Percentiles rank a stretch among this genome's conserved stretches.
Conservation (phyloP, 1,140 invertebrate species). For the Megathymus violae region DNA sequence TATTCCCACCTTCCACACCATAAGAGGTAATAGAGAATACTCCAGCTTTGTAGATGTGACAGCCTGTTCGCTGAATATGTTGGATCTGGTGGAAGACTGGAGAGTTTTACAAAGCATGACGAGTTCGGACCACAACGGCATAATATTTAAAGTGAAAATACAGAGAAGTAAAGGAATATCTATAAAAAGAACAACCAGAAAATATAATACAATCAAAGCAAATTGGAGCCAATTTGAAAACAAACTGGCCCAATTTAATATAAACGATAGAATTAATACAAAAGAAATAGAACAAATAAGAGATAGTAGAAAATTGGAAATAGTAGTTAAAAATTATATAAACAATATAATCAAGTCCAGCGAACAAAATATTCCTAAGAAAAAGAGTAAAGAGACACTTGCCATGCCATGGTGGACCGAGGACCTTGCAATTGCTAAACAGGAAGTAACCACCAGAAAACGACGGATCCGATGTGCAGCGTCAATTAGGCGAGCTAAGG, state of each 20-base stretch:
- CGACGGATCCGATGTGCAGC: no score
- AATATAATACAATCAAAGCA: neutral
- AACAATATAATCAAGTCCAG: neutral
- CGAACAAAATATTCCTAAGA: no score
- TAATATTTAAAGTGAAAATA: neutral
- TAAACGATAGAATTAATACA: neutral
- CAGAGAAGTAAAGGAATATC: neutral
- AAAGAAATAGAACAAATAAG: neutral
- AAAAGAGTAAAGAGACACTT: no score
- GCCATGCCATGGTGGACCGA: no score
- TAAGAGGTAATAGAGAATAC: neutral
- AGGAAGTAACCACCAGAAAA: no score
- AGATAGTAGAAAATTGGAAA: neutral
- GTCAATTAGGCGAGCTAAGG: no score
- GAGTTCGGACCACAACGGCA: neutral
- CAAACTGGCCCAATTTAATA: neutral
- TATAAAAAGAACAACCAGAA: neutral
- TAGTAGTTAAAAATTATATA: neutral
- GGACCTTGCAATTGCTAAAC: no score
- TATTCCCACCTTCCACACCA: neutral
- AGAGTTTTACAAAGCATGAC: no score
- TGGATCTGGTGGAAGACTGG: neutral
- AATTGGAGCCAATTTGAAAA: neutral
- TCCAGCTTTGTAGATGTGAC: neutral
- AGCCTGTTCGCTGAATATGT: neutral